Percentiles rank a stretch among this genome's conserved stretches.
These are phyloP conservation scores for Calyptommatus sinebrachiatus DNA, from an alignment of 2,113 vertebrate genomes.

Conservation along the genomic window DNA sequence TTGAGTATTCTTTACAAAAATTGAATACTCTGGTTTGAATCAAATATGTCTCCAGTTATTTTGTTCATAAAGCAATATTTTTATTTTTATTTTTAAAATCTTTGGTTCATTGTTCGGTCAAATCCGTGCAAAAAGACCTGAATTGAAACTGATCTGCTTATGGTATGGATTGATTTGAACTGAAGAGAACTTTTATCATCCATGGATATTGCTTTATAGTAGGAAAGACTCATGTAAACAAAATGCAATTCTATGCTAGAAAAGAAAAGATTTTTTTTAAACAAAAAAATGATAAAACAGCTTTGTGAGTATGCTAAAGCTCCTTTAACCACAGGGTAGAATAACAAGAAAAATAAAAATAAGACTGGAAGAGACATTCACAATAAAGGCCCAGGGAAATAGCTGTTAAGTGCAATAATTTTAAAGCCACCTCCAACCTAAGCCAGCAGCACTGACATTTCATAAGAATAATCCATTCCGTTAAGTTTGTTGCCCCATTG, in stretches of 20 bases:
- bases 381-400: not conserved
- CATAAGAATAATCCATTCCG: constrained; percentile 44
- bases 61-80: no score
- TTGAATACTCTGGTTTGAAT: no score
- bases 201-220: no score
- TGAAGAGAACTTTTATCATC: no score
- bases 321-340: not conserved
- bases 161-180: no score
- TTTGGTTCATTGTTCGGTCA: no score
- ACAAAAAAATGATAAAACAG: not conserved
- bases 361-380: not conserved
- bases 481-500: constrained; percentile 25
- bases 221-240: not conserved
- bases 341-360: not conserved
- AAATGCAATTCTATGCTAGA: not conserved
- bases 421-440: constrained; percentile 43
- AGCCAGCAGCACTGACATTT: constrained; percentile 45
- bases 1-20: no score
- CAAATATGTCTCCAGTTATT: no score
- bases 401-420: constrained; percentile 57
- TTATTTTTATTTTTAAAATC: no score
- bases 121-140: no score
- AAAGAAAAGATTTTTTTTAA: not conserved
- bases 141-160: no score
- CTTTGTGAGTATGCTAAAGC: not conserved